Evolutionary conservation across 1,140 invertebrate genomes (phyloP).

Genomic region (Drosophila chauvacae): DNA sequence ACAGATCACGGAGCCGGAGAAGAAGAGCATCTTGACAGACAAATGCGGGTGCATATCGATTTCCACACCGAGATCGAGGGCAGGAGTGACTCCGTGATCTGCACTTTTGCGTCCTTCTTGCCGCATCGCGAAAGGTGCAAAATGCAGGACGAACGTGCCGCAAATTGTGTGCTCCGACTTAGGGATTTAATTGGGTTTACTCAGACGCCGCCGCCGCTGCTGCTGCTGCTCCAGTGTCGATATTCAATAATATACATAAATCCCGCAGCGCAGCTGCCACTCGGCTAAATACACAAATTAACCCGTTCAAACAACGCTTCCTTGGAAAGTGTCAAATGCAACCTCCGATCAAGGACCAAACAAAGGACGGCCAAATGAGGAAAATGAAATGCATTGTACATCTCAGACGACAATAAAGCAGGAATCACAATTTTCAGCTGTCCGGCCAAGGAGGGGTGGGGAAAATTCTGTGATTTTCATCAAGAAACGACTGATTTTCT

Average conservation of each 20-base stretch:
- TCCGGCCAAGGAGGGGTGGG: background rate
- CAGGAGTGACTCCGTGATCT: conserved; percentile 58
- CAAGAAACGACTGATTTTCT: conserved; percentile 59
- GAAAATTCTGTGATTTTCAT: conserved; percentile 58
- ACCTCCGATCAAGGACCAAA: conserved; percentile 48
- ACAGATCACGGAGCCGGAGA: background rate
- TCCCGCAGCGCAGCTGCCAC: conserved; percentile 35
- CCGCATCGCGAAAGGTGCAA: conserved; percentile 68
- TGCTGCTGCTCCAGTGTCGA: conserved; percentile 51
- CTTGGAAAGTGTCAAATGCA: conserved; percentile 69
- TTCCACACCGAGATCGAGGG: conserved; percentile 23
- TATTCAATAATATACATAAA: conserved; percentile 54
- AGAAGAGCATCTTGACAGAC: conserved; percentile 53
- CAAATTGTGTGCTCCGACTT: conserved; percentile 65
- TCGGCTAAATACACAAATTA: conserved; percentile 77
- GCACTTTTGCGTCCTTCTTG: conserved; percentile 59
- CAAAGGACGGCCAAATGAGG: conserved; percentile 66
- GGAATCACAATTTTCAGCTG: conserved; percentile 59
- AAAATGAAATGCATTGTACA: conserved; percentile 52
- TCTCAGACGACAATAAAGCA: conserved; percentile 38
- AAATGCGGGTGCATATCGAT: conserved; percentile 80
- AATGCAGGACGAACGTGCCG: conserved; percentile 66
- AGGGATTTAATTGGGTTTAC: conserved; percentile 76
- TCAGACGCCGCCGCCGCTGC: background rate
- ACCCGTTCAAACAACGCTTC: conserved; percentile 74